phyloP scores from a whole-genome alignment of 2,797 vertebrate species.

The Neosilurus mollespiculum region DNA sequence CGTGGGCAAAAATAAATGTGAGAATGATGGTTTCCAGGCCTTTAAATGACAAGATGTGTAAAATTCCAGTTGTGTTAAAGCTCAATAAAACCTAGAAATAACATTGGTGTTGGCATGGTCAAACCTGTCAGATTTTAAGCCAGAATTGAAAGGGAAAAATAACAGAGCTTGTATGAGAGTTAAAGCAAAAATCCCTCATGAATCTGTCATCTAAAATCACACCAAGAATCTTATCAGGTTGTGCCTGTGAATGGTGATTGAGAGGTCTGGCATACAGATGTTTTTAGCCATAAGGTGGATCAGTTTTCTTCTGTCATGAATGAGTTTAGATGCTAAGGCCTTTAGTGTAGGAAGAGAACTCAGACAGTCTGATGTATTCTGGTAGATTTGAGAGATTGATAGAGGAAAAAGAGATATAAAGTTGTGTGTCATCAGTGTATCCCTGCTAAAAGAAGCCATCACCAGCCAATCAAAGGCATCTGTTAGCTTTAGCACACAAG shows the following conservation, averaged over 20 bases:
- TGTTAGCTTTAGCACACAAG: too few species aligned
- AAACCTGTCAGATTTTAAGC: background rate
- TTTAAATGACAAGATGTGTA: constrained; percentile 1
- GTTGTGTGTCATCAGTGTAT: background rate
- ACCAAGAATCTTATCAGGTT: background rate
- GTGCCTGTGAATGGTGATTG: constrained; percentile 15
- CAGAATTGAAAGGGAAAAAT: background rate
- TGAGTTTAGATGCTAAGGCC: background rate
- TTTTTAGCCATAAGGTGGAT: background rate
- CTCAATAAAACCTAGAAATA: background rate
- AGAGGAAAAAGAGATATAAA: background rate
- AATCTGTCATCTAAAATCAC: background rate
- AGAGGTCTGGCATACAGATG: background rate
- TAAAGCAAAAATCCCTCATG: background rate
- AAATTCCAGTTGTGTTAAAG: background rate
- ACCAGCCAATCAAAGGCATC: too few species aligned
- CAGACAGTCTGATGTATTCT: background rate
- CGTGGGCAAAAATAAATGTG: background rate
- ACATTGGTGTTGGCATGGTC: background rate
- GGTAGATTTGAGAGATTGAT: too few species aligned
- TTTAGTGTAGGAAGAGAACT: background rate
- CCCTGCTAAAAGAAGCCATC: background rate
- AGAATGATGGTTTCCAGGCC: background rate
- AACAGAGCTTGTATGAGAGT: background rate
- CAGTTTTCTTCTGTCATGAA: background rate